Evolutionary conservation across 1,140 invertebrate species (phyloP), one percentile per base, ranked within the genome.

Genomic region (Ephestia elutella): DNA sequence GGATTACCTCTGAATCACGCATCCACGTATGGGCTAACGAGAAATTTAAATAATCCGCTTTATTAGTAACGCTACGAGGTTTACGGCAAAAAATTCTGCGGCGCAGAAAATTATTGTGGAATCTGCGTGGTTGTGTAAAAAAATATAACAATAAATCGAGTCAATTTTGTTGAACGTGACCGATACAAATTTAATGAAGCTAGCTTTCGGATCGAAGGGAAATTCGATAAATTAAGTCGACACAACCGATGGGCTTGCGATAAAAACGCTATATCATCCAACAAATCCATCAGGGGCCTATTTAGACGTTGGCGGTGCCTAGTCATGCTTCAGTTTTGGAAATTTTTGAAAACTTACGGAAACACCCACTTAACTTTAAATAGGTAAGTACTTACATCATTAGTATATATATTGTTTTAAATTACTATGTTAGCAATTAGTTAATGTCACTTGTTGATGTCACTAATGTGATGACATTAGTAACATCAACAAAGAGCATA

Each of bases 171-270:
- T 53, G 20, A 25, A 21, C 19, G 50, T 53, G 19, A n/a, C 50
- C 19, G n/a, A 25, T 21, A 19, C 15, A 28, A 71, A 68, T 66
- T 66, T 69, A 62, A 70, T 66, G 61, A 63, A 66, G 57, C 50
- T 57, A 61, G 54, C 55, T 66, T 65, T 65, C 49, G 60, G 53
- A 55, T 60, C 30, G 44, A 62, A 55, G 32, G 69, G 71, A 74
- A 74, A 72, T 74, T 74, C 59, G 65, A 70, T 74, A 73, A 74
- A 63, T 59, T 60, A 66, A 65, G 58, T 48, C 19, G 53, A 54
- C 17, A 50, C 32, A 56, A 54, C 48, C 59, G 57, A 61, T 56
- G 54, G 48, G 62, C 53, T 59, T 68, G 49, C 28, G 49, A 2
- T 63, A 55, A 71, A 68, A 74, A 60, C 49, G 73, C 73, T 55